Evolutionary conservation across 2,797 vertebrate genomes (phyloP).

Genomic region (Pseudomugil gertrudae): DNA sequence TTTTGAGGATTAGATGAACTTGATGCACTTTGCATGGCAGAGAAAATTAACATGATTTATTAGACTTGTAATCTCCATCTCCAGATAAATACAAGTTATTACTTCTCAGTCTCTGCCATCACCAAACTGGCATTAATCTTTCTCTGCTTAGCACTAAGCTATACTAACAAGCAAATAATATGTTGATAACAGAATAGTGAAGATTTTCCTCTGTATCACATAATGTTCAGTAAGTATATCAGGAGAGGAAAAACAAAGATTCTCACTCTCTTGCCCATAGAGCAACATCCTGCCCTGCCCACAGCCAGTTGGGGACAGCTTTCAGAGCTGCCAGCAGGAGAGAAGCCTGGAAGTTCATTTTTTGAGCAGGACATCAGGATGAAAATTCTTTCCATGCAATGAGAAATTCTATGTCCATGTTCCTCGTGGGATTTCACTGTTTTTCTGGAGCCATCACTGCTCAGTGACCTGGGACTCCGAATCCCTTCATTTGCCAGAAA

Average conservation of each 20-base stretch:
- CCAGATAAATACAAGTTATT: constrained; percentile 28
- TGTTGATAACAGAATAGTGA: constrained; percentile 37
- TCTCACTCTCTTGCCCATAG: not conserved
- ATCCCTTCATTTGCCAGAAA: constrained; percentile 11
- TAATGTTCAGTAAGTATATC: not conserved
- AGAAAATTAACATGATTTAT: constrained; percentile 54
- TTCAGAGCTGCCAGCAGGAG: constrained; percentile 32
- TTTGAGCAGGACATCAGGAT: constrained; percentile 4
- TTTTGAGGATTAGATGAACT: too few species aligned
- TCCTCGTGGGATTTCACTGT: constrained; percentile 7
- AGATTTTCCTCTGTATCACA: constrained; percentile 7
- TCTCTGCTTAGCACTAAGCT: constrained; percentile 30
- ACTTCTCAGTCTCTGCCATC: constrained; percentile 24
- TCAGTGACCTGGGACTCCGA: constrained; percentile 6
- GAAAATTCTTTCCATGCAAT: not conserved
- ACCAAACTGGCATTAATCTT: constrained; percentile 27
- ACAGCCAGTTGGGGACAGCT: constrained; percentile 19
- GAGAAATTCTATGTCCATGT: constrained; percentile 26
- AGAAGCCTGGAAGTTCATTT: constrained; percentile 20
- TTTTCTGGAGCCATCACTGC: constrained; percentile 15
- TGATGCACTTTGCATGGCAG: constrained; percentile 8
- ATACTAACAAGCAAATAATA: constrained; percentile 17
- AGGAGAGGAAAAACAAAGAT: not conserved
- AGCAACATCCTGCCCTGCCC: constrained; percentile 16
- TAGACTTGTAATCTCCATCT: constrained; percentile 30